phyloP scores from a whole-genome alignment of 2,888 invertebrate genomes.

The Agrenia bidenticulata region DNA sequence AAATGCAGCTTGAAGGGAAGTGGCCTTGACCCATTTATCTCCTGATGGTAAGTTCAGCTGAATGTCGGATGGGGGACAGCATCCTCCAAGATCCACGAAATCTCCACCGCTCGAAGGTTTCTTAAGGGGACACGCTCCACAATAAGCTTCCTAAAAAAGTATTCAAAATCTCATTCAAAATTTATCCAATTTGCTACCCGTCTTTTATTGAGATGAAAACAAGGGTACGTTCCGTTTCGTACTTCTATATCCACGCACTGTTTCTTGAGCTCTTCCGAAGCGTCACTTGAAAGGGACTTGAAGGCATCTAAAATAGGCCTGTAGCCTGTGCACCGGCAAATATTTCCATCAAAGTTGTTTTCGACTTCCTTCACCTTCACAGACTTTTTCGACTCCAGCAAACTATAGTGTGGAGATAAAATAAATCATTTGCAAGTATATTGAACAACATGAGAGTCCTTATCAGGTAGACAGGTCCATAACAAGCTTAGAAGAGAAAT shows the following conservation, averaged over 20 bases:
- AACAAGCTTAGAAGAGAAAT: too few species aligned
- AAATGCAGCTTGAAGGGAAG: conserved; percentile 62
- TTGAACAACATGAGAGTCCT: too few species aligned
- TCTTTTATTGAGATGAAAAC: too few species aligned
- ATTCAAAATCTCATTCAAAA: neutral
- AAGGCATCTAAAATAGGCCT: conserved; percentile 72
- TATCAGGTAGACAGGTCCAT: too few species aligned
- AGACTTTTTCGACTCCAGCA: neutral
- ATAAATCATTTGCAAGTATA: neutral
- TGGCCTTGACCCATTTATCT: conserved; percentile 51
- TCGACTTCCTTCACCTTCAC: conserved; percentile 63
- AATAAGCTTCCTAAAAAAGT: neutral
- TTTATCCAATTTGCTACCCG: too few species aligned
- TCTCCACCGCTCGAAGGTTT: neutral
- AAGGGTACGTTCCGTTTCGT: too few species aligned
- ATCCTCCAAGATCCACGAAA: neutral
- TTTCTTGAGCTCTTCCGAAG: conserved; percentile 58
- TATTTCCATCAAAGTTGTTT: conserved; percentile 67
- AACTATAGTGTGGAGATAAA: neutral
- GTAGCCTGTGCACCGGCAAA: conserved; percentile 76
- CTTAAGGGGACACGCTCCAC: neutral
- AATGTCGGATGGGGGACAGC: neutral
- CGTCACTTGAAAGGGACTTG: conserved; percentile 69
- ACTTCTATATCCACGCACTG: conserved; percentile 59
- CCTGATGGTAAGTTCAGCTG: conserved; percentile 19